Conservation (phyloP, 2,797 vertebrate species). For the Parauchenoglanis ngamensis region DNA sequence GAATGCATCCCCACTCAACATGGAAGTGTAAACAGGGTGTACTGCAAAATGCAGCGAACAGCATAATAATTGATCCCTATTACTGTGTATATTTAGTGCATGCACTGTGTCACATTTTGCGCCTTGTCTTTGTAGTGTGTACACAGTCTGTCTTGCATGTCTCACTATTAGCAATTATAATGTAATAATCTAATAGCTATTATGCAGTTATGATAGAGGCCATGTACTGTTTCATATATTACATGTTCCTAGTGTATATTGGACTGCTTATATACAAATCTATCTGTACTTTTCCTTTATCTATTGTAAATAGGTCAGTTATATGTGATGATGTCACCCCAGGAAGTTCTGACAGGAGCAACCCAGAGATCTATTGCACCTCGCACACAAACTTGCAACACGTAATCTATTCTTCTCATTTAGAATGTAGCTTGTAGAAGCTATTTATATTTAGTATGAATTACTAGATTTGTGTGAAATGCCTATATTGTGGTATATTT, state of each 20-base stretch:
- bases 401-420: slow-evolving; percentile 79
- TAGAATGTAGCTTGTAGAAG: slow-evolving; percentile 8
- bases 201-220: neutral
- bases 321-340: slow-evolving; percentile 96
- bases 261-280: neutral
- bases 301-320: slow-evolving; percentile 78
- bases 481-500: neutral
- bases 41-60: neutral
- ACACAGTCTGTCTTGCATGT: neutral
- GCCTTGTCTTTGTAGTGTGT: neutral
- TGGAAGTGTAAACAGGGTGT: neutral
- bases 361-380: slow-evolving; percentile 90
- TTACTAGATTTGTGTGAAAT: slow-evolving; percentile 10
- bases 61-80: neutral
- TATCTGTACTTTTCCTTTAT: neutral
- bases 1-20: neutral
- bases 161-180: neutral
- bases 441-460: neutral
- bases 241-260: neutral
- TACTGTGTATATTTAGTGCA: neutral
- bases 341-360: slow-evolving; percentile 88
- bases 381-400: slow-evolving; percentile 86
- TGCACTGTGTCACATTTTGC: neutral
- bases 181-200: too few species aligned
- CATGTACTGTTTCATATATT: neutral